Evolutionary conservation across 2,888 invertebrate species (phyloP).

Genomic region (Noctua pronuba): DNA sequence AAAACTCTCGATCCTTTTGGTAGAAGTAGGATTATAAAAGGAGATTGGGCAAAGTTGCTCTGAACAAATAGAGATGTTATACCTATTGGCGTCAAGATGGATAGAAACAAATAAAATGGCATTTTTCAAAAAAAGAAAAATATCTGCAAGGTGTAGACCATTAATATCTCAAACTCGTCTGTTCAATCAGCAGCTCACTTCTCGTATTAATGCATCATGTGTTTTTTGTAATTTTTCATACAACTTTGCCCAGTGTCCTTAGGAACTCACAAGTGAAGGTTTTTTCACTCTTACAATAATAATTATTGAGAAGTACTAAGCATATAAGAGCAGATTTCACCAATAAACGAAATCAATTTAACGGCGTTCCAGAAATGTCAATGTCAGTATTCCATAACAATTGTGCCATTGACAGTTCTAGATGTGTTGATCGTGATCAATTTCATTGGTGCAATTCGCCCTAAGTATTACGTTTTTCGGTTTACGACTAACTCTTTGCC

Average conservation of each 20-base stretch:
- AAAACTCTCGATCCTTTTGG: neutral
- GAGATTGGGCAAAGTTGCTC: neutral
- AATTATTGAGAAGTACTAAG: constrained; percentile 19
- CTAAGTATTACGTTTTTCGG: neutral
- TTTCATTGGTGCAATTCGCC: neutral
- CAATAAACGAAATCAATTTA: neutral
- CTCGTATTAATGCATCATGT: neutral
- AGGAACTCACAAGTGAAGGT: neutral
- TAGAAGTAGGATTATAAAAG: neutral
- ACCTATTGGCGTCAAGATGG: neutral
- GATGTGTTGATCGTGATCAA: neutral
- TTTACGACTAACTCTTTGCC: constrained; percentile 39
- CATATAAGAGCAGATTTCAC: neutral
- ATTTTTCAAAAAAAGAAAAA: neutral
- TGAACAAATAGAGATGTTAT: neutral
- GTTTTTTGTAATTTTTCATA: neutral
- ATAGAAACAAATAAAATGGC: neutral
- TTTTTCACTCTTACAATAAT: neutral
- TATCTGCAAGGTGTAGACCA: neutral
- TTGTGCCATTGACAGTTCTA: neutral
- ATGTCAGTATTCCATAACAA: neutral
- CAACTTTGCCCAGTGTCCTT: neutral
- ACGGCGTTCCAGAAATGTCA: neutral
- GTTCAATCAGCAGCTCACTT: neutral
- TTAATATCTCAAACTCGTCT: neutral